These are phyloP conservation scores for Drosophila parvula DNA, from an alignment of 1,140 invertebrate genomes.

Conservation along the genomic window DNA sequence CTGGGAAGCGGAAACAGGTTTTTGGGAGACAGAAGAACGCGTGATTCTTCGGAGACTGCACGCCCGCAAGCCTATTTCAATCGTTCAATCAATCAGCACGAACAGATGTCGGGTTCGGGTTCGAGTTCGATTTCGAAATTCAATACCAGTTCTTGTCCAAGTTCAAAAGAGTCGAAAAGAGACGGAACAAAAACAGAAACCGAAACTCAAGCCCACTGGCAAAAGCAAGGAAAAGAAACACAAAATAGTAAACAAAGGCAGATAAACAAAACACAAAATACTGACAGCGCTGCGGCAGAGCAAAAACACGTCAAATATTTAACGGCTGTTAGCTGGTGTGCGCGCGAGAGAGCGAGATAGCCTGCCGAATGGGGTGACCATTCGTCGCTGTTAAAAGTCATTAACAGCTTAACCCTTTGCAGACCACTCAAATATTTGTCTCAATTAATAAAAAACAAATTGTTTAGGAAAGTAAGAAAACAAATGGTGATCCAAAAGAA, in stretches of 20 bases:
- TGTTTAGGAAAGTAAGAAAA: neutral
- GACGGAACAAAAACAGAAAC: conserved; percentile 58
- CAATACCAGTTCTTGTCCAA: conserved; percentile 75
- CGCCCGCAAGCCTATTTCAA: conserved; percentile 30
- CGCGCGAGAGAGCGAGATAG: conserved; percentile 5
- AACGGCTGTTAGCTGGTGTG: conserved; percentile 18
- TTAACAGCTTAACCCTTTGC: conserved; percentile 24
- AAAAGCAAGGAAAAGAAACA: conserved; percentile 10
- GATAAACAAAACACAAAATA: conserved; percentile 40
- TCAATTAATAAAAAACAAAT: too few relatives aligned
- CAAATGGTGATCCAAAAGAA: neutral
- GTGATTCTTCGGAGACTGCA: conserved; percentile 27
- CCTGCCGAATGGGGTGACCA: conserved; percentile 22
- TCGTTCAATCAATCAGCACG: conserved; percentile 37
- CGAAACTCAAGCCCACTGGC: conserved; percentile 31
- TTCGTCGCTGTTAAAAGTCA: conserved; percentile 27
- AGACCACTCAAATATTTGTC: neutral
- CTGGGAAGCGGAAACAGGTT: conserved; percentile 57
- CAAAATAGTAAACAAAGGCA: conserved; percentile 35
- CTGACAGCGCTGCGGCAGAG: conserved; percentile 21
- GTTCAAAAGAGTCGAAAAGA: conserved; percentile 60
- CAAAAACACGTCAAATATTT: conserved; percentile 32
- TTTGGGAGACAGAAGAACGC: conserved; percentile 15
- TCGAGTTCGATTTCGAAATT: conserved; percentile 31
- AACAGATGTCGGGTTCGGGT: conserved; percentile 38